Base-by-base conservation (phyloP, 2,888 invertebrate genomes). In the Leucophora obtusa region DNA sequence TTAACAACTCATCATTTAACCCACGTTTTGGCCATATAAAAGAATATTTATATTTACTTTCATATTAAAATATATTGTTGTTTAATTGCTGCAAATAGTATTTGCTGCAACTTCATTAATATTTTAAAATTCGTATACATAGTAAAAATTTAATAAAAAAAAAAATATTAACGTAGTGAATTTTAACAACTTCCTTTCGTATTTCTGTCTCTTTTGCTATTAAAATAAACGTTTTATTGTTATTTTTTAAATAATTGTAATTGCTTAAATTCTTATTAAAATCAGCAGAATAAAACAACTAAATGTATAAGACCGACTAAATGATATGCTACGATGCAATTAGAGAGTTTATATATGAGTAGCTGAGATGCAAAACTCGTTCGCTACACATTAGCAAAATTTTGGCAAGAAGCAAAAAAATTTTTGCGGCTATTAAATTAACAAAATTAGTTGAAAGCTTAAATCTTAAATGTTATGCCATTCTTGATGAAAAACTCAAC, bases 161-260 rank as follows among this genome's bases (percentile, higher is more conserved):
- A 47, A 47, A 1, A 47, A 47, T 47, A 14, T 14, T 11, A 38
- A 38, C 11, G 38, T 11, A 38, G 14, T 38, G 38, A 38, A 11
- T 47, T 15, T 70, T 15, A 35, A 7, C 50, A 17, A 7, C 11
- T 53, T 59, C 35, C 51, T 50, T 59, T 51, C 18, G 24, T 35
- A 70, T 9, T 53, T 60, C 15, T 14, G 9, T 9, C 7, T 14
- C 3, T 59, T 50, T 33, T 21, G 24, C 47, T 35, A 47, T 15
- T 50, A 9, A 50, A 50, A 43, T 50, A 50, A 69, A 50, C 17
- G 50, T 58, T 62, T 60, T 43, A 60, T 53, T 60, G 53, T 60
- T 17, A 38, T 53, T 24, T 51, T 10, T 71, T 51, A 53, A n/a
- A 51, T 38, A 60, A 60, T 53, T 53, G 10, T n/a, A 38, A 38